A percentile compares a stretch with the other conserved stretches of the same genome.
phyloP scores from a whole-genome alignment of 2,113 vertebrate genomes.

The Ptyas mucosa region DNA sequence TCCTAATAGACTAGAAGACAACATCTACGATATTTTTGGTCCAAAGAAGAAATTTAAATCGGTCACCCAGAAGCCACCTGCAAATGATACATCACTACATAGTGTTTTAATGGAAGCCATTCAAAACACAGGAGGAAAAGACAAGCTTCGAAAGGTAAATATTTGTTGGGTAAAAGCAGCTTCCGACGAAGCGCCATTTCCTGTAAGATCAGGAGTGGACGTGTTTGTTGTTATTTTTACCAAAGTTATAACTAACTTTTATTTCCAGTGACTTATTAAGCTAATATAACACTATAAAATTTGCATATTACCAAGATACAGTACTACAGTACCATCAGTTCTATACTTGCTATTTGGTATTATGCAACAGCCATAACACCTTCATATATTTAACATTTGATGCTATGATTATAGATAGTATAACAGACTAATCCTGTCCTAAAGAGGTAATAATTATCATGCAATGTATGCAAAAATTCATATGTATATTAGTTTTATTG shows the following conservation, averaged over 20 bases:
- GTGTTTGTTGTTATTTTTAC: not conserved
- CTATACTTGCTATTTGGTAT: not conserved
- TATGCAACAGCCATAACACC: constrained; percentile 6
- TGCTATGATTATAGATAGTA: not conserved
- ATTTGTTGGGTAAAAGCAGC: not conserved
- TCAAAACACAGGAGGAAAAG: constrained; percentile 79
- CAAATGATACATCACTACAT: constrained; percentile 84
- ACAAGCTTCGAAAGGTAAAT: constrained; percentile 86
- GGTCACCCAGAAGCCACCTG: constrained; percentile 75
- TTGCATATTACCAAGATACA: constrained; percentile 21
- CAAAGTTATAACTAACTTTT: constrained; percentile 8
- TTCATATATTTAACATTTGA: not conserved
- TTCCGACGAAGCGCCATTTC: not conserved
- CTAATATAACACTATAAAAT: constrained; percentile 19
- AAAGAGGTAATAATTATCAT: not conserved
- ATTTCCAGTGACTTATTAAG: not conserved
- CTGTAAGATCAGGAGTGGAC: not conserved
- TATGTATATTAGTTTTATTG: too few relatives aligned
- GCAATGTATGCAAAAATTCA: not conserved
- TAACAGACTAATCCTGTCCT: not conserved
- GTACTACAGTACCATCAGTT: constrained; percentile 11
- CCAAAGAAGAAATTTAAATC: constrained; percentile 88
- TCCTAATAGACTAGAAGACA: constrained; percentile 20
- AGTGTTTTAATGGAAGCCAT: constrained; percentile 91
- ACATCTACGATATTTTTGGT: constrained; percentile 76